phyloP scores from a whole-genome alignment of 92 coral and sea anemone species.

The Siderastrea radians region DNA sequence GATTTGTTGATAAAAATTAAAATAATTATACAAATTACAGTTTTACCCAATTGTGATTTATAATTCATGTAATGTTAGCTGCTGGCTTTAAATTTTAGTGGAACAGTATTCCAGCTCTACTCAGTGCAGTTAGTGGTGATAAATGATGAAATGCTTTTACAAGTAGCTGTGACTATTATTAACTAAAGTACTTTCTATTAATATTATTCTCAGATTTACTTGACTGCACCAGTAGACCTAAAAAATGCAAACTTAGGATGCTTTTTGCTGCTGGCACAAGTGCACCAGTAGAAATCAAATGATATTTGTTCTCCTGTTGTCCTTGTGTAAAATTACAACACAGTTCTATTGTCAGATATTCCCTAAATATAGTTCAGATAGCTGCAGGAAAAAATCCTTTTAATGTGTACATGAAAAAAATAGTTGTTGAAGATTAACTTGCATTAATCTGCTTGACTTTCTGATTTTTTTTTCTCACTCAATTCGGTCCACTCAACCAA shows the following conservation, averaged over 20 bases:
- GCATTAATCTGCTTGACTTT: not conserved
- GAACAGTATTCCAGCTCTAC: not conserved
- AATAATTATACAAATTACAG: not conserved
- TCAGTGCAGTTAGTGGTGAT: too few relatives aligned
- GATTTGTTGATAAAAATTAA: not conserved
- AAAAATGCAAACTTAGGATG: not conserved
- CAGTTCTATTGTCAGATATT: not conserved
- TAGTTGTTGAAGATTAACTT: not conserved
- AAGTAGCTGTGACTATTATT: too few relatives aligned
- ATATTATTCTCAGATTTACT: too few relatives aligned
- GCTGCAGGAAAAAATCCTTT: not conserved
- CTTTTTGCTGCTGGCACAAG: conserved; percentile 6
- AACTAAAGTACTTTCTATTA: too few relatives aligned
- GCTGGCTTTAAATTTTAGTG: too few relatives aligned
- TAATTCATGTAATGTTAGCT: not conserved
- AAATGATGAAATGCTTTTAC: too few relatives aligned
- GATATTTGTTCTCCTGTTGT: not conserved
- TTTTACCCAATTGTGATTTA: not conserved
- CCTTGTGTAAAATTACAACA: not conserved
- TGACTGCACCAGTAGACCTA: not conserved
- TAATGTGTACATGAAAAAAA: not conserved
- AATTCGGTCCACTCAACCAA: not conserved
- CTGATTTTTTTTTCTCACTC: not conserved
- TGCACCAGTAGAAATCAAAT: not conserved
- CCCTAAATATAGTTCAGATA: not conserved